Evolutionary conservation across 30 jellyfish, hydroid and myxozoan genomes (phyloP), one percentile per base, ranked within the genome.

Genomic region (Mastigias papua): DNA sequence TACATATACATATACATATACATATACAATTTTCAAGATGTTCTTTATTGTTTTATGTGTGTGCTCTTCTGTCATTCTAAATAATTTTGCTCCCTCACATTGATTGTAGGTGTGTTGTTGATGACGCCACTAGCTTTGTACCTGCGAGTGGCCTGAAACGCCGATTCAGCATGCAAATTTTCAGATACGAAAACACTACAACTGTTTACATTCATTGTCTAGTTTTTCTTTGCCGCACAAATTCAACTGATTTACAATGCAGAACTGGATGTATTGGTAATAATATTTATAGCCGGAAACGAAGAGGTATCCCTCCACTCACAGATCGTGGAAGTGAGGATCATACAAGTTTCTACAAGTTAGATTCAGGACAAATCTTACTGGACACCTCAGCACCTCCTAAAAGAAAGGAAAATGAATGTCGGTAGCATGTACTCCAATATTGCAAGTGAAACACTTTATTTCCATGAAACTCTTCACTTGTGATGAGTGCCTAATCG

Each of bases 181-280:
- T 68, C 57, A 19, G 69, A 57, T 57, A 57, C 69, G 30, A 57
- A 57, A 57, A 57, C 23, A 16, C 69, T 4, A 19, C 69, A 17
- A 34, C 69, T 37, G 69, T 73, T 46, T 73, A 73, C 69, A 34
- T 73, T 33, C 84, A 73, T 46, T 73, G 84, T 29, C 28, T 31
- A 1, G 84, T 73, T 46, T 73, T 73, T 37, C 65, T 34, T n/a
- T 73, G 84, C 28, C 64, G 58, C 23, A 37, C 17, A 34, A 28
- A 57, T 63, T 73, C 84, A 6, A 48, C 46, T n/a, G 48, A 73
- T 33, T 29, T n/a, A n/a, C 58, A 28, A 30, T 69, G 81, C 81
- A 69, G 4, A 1, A 13, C 17, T 69, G 61, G 81, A 19, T 69
- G 81, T 28, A 27, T 28, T 22, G 81, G 61, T 16, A 69, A 26